These are phyloP conservation scores for Athalia cordata DNA, from an alignment of 2,888 invertebrate genomes.

Conservation along the genomic window DNA sequence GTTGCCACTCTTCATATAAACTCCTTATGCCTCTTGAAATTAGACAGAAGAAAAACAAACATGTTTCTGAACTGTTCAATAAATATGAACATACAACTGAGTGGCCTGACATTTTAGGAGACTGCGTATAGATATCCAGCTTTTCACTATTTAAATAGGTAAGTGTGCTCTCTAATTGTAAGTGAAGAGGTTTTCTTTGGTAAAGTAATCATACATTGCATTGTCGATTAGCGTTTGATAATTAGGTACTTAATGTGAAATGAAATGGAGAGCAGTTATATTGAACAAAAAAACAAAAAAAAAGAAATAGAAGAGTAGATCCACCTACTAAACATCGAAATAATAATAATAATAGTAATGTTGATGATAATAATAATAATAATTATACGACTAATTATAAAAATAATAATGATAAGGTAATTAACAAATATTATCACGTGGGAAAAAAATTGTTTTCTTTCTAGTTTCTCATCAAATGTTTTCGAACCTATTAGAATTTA, in stretches of 20 bases:
- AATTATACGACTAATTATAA: background rate
- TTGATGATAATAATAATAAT: conserved; percentile 10
- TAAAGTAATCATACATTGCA: conserved; percentile 51
- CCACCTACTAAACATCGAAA: conserved; percentile 11
- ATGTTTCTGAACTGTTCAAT: background rate
- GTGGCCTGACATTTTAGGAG: too few species aligned
- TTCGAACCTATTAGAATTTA: background rate
- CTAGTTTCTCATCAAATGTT: conserved; percentile 33
- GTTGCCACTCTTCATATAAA: conserved; percentile 17
- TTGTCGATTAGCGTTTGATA: conserved; percentile 17
- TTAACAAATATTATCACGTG: background rate
- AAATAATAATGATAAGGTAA: background rate
- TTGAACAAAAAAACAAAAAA: conserved; percentile 35
- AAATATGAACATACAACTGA: background rate
- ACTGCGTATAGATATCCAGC: too few species aligned
- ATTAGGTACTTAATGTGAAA: conserved; percentile 20
- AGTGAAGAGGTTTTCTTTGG: conserved; percentile 50
- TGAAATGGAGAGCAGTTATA: conserved; percentile 28
- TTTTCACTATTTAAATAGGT: too few species aligned
- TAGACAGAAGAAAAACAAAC: conserved; percentile 10
- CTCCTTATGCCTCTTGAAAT: conserved; percentile 4
- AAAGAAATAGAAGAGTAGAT: background rate
- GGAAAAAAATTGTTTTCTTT: conserved; percentile 37
- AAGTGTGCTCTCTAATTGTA: background rate
- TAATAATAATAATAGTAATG: conserved; percentile 24